Conservation (phyloP, 2,113 vertebrate species). For the rabbit (Oryctolagus cuniculus) region DNA sequence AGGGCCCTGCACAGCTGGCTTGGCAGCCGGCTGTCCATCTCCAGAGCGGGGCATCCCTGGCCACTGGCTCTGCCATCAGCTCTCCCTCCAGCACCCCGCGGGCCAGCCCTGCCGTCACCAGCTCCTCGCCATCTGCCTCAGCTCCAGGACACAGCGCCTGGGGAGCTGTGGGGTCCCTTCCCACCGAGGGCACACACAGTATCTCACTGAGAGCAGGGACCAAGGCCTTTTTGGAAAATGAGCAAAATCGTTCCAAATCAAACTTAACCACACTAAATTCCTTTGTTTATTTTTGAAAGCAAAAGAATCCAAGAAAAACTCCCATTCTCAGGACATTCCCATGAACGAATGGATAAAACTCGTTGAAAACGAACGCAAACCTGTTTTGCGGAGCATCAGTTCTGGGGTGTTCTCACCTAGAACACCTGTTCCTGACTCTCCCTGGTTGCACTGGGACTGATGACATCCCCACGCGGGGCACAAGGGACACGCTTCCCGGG, state of each 20-base stretch:
- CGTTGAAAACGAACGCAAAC: conserved; percentile 6
- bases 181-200: not conserved
- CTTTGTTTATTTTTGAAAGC: conserved; percentile 21
- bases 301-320: not conserved
- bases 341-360: not conserved
- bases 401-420: not conserved
- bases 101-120: not conserved
- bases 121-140: not conserved
- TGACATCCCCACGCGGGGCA: not conserved
- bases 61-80: not conserved
- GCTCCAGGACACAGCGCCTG: not conserved
- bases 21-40: not conserved
- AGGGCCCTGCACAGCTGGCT: not conserved
- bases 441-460: not conserved
- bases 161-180: not conserved
- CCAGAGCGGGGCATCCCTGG: not conserved
- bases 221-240: not conserved
- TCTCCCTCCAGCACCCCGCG: not conserved
- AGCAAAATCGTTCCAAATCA: not conserved
- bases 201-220: not conserved
- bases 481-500: too few species aligned
- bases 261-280: not conserved
- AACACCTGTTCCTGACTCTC: not conserved
- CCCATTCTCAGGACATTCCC: not conserved
- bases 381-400: not conserved